phyloP scores from a whole-genome alignment of 2,888 invertebrate species.

The Mimumesa dahlbomi region DNA sequence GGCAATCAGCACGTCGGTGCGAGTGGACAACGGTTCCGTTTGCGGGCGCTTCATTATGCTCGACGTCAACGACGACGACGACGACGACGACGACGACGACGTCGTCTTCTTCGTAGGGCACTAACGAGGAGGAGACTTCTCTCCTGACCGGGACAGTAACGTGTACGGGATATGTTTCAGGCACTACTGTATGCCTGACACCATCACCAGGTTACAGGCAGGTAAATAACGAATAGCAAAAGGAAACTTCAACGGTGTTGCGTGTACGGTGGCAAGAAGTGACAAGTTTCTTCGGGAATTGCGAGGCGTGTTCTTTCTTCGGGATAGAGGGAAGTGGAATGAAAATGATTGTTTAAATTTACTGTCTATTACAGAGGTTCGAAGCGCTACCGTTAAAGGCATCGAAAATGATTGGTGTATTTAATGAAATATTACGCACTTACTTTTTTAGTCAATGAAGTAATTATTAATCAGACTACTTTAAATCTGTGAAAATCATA shows the following conservation, averaged over 20 bases:
- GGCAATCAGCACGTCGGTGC: constrained; percentile 73
- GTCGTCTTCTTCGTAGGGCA: constrained; percentile 27
- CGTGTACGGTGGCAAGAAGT: constrained; percentile 6
- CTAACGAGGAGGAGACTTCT: constrained; percentile 60
- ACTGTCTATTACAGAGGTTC: too few relatives aligned
- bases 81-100: constrained; percentile 42
- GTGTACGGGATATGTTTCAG: constrained; percentile 40
- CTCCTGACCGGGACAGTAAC: constrained; percentile 32
- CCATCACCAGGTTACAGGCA: constrained; percentile 20
- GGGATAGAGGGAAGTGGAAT: too few relatives aligned
- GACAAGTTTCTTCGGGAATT: neutral
- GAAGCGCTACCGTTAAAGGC: too few relatives aligned
- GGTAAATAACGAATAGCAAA: constrained; percentile 41
- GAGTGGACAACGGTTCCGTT: constrained; percentile 68
- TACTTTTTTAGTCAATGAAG: too few relatives aligned
- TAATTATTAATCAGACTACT: too few relatives aligned
- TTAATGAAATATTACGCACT: too few relatives aligned
- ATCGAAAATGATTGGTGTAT: too few relatives aligned
- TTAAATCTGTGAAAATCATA: too few relatives aligned
- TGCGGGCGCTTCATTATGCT: constrained; percentile 61
- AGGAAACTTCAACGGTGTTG: constrained; percentile 20
- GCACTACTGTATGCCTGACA: constrained; percentile 19
- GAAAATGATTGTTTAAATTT: too few relatives aligned
- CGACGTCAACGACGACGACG: constrained; percentile 42
- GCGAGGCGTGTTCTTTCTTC: too few relatives aligned